Conservation (phyloP, 2,797 vertebrate genomes). For the Acestrorhynchus altus region DNA sequence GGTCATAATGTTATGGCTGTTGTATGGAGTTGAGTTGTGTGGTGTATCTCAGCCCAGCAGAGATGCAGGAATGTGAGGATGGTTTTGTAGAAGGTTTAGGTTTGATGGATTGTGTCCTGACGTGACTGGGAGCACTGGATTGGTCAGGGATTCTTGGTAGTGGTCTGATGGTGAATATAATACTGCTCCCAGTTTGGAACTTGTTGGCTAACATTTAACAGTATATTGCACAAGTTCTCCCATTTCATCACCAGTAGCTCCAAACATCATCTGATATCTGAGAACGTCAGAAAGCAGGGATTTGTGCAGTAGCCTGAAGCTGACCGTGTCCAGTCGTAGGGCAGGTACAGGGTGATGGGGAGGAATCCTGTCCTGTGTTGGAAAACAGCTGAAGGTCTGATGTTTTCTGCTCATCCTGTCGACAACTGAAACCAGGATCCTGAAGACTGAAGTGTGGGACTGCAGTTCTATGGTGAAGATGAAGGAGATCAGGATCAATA, state of each 20-base stretch:
- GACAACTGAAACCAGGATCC: constrained; percentile 58
- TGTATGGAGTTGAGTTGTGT: too few relatives aligned
- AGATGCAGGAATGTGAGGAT: too few relatives aligned
- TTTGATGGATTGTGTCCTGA: background rate
- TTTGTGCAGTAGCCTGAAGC: background rate
- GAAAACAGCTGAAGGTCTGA: constrained; percentile 13
- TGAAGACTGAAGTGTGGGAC: too few relatives aligned
- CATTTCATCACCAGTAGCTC: constrained; percentile 30
- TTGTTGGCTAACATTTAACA: constrained; percentile 42
- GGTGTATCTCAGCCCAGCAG: too few relatives aligned
- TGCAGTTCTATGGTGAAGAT: too few relatives aligned
- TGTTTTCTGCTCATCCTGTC: constrained; percentile 46
- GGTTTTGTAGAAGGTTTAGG: background rate
- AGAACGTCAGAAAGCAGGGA: constrained; percentile 8
- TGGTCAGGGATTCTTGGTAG: constrained; percentile 24
- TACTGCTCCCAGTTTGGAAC: constrained; percentile 24
- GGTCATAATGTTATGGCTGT: too few relatives aligned
- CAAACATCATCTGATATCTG: constrained; percentile 46
- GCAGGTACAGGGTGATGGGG: background rate
- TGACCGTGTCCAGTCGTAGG: background rate
- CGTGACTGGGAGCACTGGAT: background rate
- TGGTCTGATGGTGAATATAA: constrained; percentile 11
- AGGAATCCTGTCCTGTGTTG: background rate
- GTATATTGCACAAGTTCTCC: constrained; percentile 55
- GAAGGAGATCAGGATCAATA: too few relatives aligned